Conservation (phyloP, 2,888 invertebrate genomes). For the Pammene fasciana region DNA sequence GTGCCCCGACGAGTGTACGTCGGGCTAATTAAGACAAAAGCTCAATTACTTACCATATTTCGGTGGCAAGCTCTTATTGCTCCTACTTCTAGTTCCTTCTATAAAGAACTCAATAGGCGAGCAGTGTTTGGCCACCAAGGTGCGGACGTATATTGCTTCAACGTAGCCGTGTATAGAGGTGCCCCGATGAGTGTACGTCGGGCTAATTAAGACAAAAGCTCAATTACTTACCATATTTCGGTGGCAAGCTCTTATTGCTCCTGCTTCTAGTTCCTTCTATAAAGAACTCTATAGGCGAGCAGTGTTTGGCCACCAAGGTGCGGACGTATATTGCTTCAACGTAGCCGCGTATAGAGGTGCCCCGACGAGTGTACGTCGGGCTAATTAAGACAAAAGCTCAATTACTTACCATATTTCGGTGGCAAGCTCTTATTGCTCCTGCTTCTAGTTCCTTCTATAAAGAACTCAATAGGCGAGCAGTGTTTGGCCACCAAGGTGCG, state of each 20-base stretch:
- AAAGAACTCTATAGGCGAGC: too few species aligned
- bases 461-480: slow-evolving; percentile 95
- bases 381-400: too few species aligned
- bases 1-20: too few species aligned
- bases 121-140: slow-evolving; percentile 88
- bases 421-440: slow-evolving; percentile 94
- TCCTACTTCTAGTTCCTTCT: slow-evolving; percentile 97
- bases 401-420: slow-evolving; percentile 95
- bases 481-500: slow-evolving; percentile 88
- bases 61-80: slow-evolving; percentile 95
- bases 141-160: slow-evolving; percentile 95
- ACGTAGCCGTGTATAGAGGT: slow-evolving; percentile 96
- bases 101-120: slow-evolving; percentile 97
- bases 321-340: too few species aligned
- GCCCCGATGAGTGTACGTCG: slow-evolving; percentile 93
- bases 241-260: too few species aligned
- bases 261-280: too few species aligned
- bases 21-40: too few species aligned
- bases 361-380: too few species aligned
- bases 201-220: too few species aligned
- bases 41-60: slow-evolving; percentile 94
- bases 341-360: too few species aligned
- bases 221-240: too few species aligned
- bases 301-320: too few species aligned
- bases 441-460: slow-evolving; percentile 98